Evolutionary conservation across 2,888 invertebrate genomes (phyloP).

Genomic region (Polyommatus icarus): DNA sequence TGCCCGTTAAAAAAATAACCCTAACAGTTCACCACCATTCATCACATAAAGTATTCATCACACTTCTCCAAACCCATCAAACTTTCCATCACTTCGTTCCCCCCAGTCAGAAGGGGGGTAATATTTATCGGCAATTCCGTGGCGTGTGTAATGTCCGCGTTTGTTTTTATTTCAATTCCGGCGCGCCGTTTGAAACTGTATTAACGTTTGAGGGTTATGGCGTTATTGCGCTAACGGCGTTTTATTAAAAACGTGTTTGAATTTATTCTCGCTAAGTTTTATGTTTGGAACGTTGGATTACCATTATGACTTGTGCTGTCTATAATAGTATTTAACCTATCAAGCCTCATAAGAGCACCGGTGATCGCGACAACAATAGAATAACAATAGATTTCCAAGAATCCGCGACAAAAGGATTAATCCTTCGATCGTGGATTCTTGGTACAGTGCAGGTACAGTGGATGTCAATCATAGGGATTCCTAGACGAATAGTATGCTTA

Average conservation of each 20-base stretch:
- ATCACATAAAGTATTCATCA: background rate
- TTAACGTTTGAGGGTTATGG: constrained; percentile 20
- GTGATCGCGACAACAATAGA: no score
- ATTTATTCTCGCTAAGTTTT: background rate
- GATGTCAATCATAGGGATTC: no score
- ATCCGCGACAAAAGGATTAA: no score
- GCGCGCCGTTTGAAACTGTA: constrained; percentile 20
- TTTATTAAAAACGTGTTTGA: constrained; percentile 25
- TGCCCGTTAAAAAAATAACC: no score
- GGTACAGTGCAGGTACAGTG: no score
- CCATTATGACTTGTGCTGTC: no score
- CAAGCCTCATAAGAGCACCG: no score
- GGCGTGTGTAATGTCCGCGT: constrained; percentile 25
- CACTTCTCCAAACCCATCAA: background rate
- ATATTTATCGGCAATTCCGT: constrained; percentile 23
- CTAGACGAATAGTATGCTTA: no score
- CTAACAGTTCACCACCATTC: no score
- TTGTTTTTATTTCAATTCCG: constrained; percentile 28
- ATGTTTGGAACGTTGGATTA: background rate
- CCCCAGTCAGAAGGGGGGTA: background rate
- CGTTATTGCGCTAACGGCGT: constrained; percentile 9
- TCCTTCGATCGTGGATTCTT: no score
- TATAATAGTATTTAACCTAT: no score
- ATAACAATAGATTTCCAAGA: no score
- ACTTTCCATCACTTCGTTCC: background rate